Percentiles rank a stretch among this genome's conserved stretches.
These are phyloP conservation scores for Hippocampus zosterae DNA, from an alignment of 2,113 vertebrate genomes.

Conservation along the genomic window DNA sequence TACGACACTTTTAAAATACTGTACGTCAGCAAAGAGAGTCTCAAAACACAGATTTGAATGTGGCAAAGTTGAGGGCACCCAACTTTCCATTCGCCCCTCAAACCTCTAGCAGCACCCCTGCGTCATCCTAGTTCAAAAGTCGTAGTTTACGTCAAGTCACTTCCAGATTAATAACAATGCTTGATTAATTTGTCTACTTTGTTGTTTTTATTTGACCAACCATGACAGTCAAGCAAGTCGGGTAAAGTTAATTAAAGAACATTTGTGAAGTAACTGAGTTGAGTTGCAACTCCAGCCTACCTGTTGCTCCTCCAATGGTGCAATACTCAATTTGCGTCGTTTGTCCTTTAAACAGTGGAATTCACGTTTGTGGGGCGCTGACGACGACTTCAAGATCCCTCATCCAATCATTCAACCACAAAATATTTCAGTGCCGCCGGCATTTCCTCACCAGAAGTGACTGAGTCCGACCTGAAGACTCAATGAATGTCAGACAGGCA, in stretches of 20 bases:
- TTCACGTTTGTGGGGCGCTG: background rate
- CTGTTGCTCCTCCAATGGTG: background rate
- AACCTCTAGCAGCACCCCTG: conserved; percentile 5
- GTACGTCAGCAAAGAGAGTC: background rate
- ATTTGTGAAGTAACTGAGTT: background rate
- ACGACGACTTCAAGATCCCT: conserved; percentile 3
- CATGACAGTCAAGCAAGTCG: background rate
- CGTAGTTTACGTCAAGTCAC: background rate
- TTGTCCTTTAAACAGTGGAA: conserved; percentile 19
- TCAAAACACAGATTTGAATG: background rate
- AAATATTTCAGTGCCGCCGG: conserved; percentile 14
- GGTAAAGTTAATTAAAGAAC: background rate
- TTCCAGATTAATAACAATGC: background rate
- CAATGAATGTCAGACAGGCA: background rate
- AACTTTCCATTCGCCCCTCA: background rate
- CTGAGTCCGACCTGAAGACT: conserved; percentile 1
- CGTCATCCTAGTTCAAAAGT: background rate
- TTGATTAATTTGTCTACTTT: background rate
- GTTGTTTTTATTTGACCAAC: background rate
- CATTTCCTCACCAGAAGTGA: conserved; percentile 8
- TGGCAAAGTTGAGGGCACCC: background rate
- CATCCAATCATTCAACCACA: conserved; percentile 23
- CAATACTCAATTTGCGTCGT: conserved; percentile 31
- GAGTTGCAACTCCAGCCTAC: background rate
- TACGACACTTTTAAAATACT: background rate